A percentile compares a stretch with the other conserved stretches of the same genome.
These are phyloP conservation scores for Amphipoea oculea DNA, from an alignment of 2,888 invertebrate species.

Conservation along the genomic window DNA sequence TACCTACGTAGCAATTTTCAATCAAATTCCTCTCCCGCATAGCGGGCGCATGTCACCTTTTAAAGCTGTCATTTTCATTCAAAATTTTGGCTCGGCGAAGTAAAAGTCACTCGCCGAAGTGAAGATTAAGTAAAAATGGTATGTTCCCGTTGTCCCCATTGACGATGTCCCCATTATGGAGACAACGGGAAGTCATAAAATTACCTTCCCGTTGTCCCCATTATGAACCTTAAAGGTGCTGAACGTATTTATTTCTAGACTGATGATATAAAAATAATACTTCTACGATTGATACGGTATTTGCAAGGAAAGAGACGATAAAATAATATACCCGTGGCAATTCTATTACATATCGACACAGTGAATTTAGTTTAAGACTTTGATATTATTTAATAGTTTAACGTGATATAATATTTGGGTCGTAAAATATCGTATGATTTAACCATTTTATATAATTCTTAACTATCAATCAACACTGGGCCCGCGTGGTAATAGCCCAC, in stretches of 20 bases:
- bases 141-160: too few relatives aligned
- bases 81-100: background rate
- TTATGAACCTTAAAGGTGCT: background rate
- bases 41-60: background rate
- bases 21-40: background rate
- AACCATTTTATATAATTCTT: background rate
- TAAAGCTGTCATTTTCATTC: background rate
- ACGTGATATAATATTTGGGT: conserved; percentile 3
- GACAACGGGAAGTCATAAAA: too few relatives aligned
- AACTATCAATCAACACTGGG: background rate
- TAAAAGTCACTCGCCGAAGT: background rate
- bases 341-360: conserved; percentile 4
- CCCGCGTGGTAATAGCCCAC: background rate
- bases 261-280: conserved; percentile 14
- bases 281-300: conserved; percentile 21
- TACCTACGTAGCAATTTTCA: background rate
- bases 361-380: background rate
- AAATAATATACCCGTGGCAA: conserved; percentile 11
- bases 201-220: too few relatives aligned
- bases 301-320: conserved; percentile 20
- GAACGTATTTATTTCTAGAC: background rate
- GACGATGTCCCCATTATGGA: too few relatives aligned
- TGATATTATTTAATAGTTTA: conserved; percentile 15
- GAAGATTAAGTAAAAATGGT: background rate
- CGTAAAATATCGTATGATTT: background rate